phyloP scores from a whole-genome alignment of 2,888 invertebrate genomes.

The Xestia ashworthii region DNA sequence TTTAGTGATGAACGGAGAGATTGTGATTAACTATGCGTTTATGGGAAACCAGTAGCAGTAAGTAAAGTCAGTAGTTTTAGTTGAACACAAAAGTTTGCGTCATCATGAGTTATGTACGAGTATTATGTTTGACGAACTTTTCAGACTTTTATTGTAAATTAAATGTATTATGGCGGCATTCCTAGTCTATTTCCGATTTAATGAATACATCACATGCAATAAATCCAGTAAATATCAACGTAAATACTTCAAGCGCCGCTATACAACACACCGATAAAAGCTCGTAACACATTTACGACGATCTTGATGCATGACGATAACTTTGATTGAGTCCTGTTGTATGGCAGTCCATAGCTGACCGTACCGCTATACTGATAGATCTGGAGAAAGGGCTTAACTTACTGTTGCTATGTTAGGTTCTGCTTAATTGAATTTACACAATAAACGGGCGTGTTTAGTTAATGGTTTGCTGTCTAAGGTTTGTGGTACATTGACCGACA shows the following conservation, averaged over 20 bases:
- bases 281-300: constrained; percentile 73
- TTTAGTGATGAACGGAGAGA: background rate
- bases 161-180: background rate
- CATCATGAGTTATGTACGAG: background rate
- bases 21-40: constrained; percentile 1
- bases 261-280: constrained; percentile 68
- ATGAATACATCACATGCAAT: constrained; percentile 33
- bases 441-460: constrained; percentile 26
- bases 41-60: background rate
- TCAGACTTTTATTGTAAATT: background rate
- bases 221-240: constrained; percentile 55
- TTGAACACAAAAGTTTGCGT: background rate
- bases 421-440: constrained; percentile 64
- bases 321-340: constrained; percentile 70
- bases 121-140: too few species aligned
- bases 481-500: background rate
- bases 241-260: constrained; percentile 58
- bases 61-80: background rate
- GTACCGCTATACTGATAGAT: constrained; percentile 75
- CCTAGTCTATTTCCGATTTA: background rate
- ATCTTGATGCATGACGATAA: constrained; percentile 73
- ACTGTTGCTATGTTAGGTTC: constrained; percentile 47
- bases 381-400: constrained; percentile 65
- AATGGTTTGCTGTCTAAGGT: constrained; percentile 7
- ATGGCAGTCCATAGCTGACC: constrained; percentile 51